Base-by-base conservation (phyloP, 2,797 vertebrate genomes). In the Tokudaia tokunoshimensis region DNA sequence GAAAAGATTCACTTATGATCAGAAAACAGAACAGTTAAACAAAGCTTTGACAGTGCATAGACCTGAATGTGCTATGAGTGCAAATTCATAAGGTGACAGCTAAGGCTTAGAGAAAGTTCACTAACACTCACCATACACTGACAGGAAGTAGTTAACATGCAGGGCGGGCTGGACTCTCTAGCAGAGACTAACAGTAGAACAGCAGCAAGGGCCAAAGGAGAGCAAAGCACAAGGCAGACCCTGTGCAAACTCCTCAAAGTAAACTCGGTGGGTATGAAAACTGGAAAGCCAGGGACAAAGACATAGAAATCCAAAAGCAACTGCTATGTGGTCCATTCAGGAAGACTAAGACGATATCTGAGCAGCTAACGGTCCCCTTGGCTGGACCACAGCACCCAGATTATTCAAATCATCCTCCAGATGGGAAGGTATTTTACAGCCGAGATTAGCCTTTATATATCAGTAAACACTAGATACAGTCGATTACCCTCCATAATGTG, bases 101-200 rank as follows among this genome's bases (percentile, higher is more conserved):
- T 83, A 29, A 86, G 20, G 20, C 44, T 55, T 47, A 47, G 13
- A 57, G 20, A 44, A 1, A 14, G 19, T 41, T 3, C n/a, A 29
- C 26, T 93, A 94, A 92, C 34, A n/a, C 7, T 15, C 17, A 20
- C 67, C n/a, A 31, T 29, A 5, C 52, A 37, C n/a, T 93, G 90
- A 93, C 75, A 94, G 72, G 94, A 95, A 95, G 94, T 75, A 74
- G 31, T 76, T 92, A 83, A 83, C 75, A 70, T 65, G 15, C 79
- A 50, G 72, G 37, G 37, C 52, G 12, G 1, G 20, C 91, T 57
- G 82, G 61, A 63, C 78, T 83, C 61, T 19, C 41, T 22, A 47
- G 57, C 70, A 92, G 63, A 79, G 61, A 78, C 37, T 75, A 41
- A 74, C 61, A 26, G 34, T 24, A 80, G 92, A 89, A 72, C 70